phyloP scores from a whole-genome alignment of 35 echinoderm and acorn worm genomes.

The Patiria miniata region DNA sequence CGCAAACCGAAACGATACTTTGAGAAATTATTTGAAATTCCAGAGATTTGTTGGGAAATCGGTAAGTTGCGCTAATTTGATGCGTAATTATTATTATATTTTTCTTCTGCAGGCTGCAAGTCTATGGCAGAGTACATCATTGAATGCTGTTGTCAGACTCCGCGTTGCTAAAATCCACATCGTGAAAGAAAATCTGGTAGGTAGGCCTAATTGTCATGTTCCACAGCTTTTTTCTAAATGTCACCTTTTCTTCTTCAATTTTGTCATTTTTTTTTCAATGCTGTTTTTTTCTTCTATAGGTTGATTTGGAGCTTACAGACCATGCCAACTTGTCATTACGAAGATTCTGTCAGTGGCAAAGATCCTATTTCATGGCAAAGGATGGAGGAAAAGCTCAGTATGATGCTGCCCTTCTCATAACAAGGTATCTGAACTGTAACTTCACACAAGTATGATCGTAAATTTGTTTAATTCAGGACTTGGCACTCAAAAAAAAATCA shows the following conservation, averaged over 20 bases:
- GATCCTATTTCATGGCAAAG: background rate
- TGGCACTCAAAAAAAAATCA: too few relatives aligned
- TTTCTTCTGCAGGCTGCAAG: background rate
- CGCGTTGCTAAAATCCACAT: background rate
- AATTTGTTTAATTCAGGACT: too few relatives aligned
- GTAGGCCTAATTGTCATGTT: too few relatives aligned
- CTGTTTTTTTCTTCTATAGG: background rate
- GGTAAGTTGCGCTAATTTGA: background rate
- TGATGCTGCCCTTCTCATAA: constrained; percentile 22
- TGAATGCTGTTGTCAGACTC: background rate
- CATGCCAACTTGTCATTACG: background rate
- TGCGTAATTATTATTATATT: background rate
- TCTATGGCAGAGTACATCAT: constrained; percentile 3
- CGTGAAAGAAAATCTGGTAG: background rate
- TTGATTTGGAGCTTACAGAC: background rate
- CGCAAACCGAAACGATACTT: too few relatives aligned
- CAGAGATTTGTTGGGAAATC: too few relatives aligned
- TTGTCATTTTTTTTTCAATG: too few relatives aligned
- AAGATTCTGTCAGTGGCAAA: constrained; percentile 1
- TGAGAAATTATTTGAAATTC: too few relatives aligned
- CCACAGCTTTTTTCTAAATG: too few relatives aligned
- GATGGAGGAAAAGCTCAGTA: background rate
- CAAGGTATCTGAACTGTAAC: background rate
- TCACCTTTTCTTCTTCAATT: too few relatives aligned
- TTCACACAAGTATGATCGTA: too few relatives aligned